Conservation (phyloP, 2,113 vertebrate genomes). For the Marmota monax region DNA sequence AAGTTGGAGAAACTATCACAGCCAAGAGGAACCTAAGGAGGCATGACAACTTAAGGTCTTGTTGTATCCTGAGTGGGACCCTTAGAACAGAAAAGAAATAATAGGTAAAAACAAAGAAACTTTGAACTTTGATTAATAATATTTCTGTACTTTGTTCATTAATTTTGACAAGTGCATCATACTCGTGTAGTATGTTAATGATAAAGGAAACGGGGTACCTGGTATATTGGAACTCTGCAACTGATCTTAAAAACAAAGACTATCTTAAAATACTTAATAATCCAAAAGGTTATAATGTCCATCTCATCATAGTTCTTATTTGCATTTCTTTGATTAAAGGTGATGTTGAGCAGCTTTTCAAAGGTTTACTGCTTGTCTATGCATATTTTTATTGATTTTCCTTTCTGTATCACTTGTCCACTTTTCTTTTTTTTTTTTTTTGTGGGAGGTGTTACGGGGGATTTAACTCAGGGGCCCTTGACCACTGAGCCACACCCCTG, state of each 20-base stretch:
- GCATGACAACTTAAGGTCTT: not conserved
- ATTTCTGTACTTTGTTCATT: not conserved
- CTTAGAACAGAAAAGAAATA: slow-evolving; percentile 1
- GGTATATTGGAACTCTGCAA: not conserved
- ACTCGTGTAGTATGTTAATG: not conserved
- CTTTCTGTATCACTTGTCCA: not conserved
- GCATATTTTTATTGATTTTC: slow-evolving; percentile 33
- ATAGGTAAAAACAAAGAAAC: slow-evolving; percentile 36
- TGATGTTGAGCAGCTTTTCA: slow-evolving; percentile 24
- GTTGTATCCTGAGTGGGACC: not conserved
- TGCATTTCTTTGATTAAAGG: slow-evolving; percentile 30
- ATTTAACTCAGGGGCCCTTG: too few species aligned
- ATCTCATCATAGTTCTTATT: slow-evolving; percentile 42
- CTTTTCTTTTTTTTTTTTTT: not conserved
- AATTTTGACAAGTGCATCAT: not conserved
- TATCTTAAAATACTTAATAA: slow-evolving; percentile 52
- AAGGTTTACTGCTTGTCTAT: not conserved
- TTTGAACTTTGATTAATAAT: slow-evolving; percentile 33
- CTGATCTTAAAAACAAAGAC: slow-evolving; percentile 24
- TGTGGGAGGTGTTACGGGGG: too few species aligned
- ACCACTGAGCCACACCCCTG: too few species aligned
- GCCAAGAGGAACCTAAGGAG: slow-evolving; percentile 1
- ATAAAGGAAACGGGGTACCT: not conserved
- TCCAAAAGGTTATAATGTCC: not conserved
- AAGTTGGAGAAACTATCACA: slow-evolving; percentile 30